Evolutionary conservation across 2,113 vertebrate genomes (phyloP), one percentile per base, ranked within the genome.

Genomic region (Lepidothrix coronata): DNA sequence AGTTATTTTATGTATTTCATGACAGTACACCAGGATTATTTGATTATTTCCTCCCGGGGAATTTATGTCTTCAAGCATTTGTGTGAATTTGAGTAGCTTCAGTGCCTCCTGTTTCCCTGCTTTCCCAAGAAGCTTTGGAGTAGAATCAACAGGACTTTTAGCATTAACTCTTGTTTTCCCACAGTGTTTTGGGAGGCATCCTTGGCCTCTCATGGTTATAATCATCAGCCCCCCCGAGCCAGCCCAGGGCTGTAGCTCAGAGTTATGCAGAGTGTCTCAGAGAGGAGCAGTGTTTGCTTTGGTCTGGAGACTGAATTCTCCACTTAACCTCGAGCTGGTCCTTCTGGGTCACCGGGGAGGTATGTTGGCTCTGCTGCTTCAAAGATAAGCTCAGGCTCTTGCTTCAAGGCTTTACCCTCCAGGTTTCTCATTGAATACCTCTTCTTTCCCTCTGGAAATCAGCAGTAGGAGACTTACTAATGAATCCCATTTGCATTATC

Each of bases 221-320:
- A 54, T 15, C 0, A 1, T 31, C 51, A 23, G 0, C 48, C 77
- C n/a, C 14, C 22, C 3, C 30, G 67, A 54, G 59, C 3, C 85
- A 91, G 68, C 41, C 33, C 49, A 37, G 73, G 37, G 85, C 79
- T 76, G 24, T 1, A 18, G n/a, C 83, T 67, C 61, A 43, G 11
- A 81, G 46, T 22, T 76, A 4, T 49, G 62, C 52, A 62, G 35
- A 75, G 72, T 25, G 43, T 25, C 57, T 81, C 25, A 8, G 57
- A 66, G 76, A 89, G 61, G 54, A 81, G 57, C 76, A 48, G 52
- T 68, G 84, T 89, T 93, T 89, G 75, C 85, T 49, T 91, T 94
- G 77, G 25, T 66, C 43, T 95, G 89, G 83, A 90, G 89, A 3
- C 86, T 75, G 84, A 61, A 57, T 92, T 92, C 65, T 78, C n/a